Evolutionary conservation across 2,888 invertebrate species (phyloP).

Genomic region (Electrophaes corylata): DNA sequence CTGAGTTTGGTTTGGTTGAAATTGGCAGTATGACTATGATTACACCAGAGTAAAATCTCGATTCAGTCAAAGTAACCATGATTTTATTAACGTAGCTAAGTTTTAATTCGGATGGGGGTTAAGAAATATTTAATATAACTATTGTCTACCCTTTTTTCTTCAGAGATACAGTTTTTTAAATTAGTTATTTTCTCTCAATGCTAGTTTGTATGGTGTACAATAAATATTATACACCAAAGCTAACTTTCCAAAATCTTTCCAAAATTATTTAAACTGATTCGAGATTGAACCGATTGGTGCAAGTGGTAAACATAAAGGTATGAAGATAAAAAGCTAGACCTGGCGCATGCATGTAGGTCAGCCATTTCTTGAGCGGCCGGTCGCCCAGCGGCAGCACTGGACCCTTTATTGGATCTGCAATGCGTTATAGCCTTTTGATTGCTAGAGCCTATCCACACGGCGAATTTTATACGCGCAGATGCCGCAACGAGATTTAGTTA

Average conservation of each 20-base stretch:
- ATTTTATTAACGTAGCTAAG: not conserved
- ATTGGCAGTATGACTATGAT: no score
- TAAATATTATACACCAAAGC: not conserved
- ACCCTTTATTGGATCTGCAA: conserved; percentile 77
- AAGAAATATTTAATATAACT: no score
- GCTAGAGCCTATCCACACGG: not conserved
- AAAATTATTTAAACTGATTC: not conserved
- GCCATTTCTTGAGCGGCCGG: conserved; percentile 80
- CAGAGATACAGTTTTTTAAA: no score
- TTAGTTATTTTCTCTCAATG: no score
- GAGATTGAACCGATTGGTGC: not conserved
- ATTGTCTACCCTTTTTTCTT: no score
- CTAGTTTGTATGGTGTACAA: no score
- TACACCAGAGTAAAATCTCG: not conserved
- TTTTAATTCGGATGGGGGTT: no score
- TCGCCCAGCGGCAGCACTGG: conserved; percentile 72
- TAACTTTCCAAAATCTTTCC: not conserved
- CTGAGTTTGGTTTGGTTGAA: no score
- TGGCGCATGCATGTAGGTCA: conserved; percentile 83
- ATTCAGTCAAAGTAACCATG: not conserved
- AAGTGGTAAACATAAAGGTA: conserved; percentile 34
- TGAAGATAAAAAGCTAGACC: conserved; percentile 78
- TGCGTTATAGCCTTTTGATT: conserved; percentile 58
- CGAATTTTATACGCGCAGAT: not conserved
- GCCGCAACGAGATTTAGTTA: no score